Conservation (phyloP, 2,797 vertebrate species). For the Pangasius krempfi region DNA sequence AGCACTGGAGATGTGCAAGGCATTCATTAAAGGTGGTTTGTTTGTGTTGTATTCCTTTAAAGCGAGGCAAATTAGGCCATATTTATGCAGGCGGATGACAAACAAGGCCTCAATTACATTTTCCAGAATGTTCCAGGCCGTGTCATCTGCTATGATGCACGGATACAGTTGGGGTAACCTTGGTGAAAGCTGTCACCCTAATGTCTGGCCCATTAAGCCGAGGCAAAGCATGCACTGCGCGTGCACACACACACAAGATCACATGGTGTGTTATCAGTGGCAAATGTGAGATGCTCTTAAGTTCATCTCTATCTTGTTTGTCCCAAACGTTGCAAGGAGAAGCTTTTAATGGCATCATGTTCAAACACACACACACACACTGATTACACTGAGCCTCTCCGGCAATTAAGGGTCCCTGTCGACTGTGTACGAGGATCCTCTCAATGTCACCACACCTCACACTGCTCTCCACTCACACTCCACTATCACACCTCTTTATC, state of each 20-base stretch:
- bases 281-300: constrained; percentile 86
- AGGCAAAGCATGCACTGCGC: constrained; percentile 18
- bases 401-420: constrained; percentile 78
- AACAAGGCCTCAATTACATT: constrained; percentile 85
- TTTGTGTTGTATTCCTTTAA: constrained; percentile 67
- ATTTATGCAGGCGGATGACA: constrained; percentile 63
- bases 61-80: constrained; percentile 64
- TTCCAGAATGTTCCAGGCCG: constrained; percentile 88
- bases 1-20: constrained; percentile 59
- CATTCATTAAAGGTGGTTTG: constrained; percentile 69
- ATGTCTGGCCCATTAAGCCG: constrained; percentile 81
- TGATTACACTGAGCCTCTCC: constrained; percentile 74
- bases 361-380: constrained; percentile 68
- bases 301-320: constrained; percentile 90
- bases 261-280: constrained; percentile 84
- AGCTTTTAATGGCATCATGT: constrained; percentile 87
- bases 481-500: constrained; percentile 66
- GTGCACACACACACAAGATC: constrained; percentile 32
- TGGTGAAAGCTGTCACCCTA: constrained; percentile 92
- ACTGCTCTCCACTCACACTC: constrained; percentile 69
- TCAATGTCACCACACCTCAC: constrained; percentile 78
- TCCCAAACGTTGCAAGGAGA: constrained; percentile 88
- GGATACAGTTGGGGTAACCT: constrained; percentile 94
- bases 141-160: constrained; percentile 86
- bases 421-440: constrained; percentile 64